Base-by-base conservation (phyloP, 2,888 invertebrate genomes). In the Calliphora vomitoria region DNA sequence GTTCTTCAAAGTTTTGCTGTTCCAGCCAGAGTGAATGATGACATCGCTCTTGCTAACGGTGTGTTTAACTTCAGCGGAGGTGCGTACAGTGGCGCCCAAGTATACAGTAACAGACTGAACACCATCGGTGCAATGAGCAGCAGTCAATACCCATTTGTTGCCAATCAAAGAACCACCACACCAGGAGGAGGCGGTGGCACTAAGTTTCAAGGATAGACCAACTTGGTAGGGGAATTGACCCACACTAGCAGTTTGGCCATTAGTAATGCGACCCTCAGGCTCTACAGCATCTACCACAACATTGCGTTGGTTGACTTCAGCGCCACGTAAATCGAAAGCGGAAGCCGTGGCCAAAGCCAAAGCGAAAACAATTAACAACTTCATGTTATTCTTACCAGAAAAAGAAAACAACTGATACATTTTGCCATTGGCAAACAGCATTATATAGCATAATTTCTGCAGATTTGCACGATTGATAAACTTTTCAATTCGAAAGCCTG, bases 111-210 rank as follows among this genome's bases (percentile, higher is more conserved):
- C 89, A n/a, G 89, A 80, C 10, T 86, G 58, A 15, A 89, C 86
- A 69, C 89, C 89, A 71, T 90, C 90, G 2, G 90, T 90, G 85
- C 93, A 93, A 87, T 93, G 93, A 87, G 93, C 93, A 58, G 93
- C 92, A 38, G 92, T 93, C 84, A 93, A 66, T 13, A 93, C 88
- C 90, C 91, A 93, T 66, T 89, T 85, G n/a, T 85, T 35, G 6
- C 88, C 88, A 76, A 93, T 90, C 75, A 93, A 82, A 53, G 92
- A 91, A 62, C 92, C 93, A 82, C 93, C 93, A 87, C 93, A 93
- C 90, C 91, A 92, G 3, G 88, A 85, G 4, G 68, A 8, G 2
- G 8, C 66, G 15, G 53, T 47, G 38, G 87, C 82, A 35, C 79
- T 53, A 10, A 86, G 83, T 44, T 90, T 88, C 10, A 90, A 89